phyloP scores from a whole-genome alignment of 1,140 invertebrate species.

The Papilio polyxenes region DNA sequence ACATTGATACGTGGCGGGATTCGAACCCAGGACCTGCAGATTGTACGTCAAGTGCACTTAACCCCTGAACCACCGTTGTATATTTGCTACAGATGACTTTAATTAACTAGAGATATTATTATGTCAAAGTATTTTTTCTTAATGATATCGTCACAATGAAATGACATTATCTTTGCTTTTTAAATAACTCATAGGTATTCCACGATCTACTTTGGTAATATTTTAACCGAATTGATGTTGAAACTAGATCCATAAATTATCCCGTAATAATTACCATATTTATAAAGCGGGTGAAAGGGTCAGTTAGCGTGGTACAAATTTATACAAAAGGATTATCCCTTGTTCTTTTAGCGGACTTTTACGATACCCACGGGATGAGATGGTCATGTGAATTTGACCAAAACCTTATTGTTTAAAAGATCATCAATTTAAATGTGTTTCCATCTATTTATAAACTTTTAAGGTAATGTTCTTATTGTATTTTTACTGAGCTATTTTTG shows the following conservation, averaged over 20 bases:
- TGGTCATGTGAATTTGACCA: slow-evolving; percentile 2
- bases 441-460: neutral
- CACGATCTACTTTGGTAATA: neutral
- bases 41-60: too few species aligned
- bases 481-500: neutral
- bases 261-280: slow-evolving; percentile 10
- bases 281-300: slow-evolving; percentile 2
- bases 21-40: too few species aligned
- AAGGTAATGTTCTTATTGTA: neutral
- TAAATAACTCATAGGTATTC: neutral
- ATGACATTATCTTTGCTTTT: neutral
- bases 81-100: too few species aligned
- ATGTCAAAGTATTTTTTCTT: too few species aligned
- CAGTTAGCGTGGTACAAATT: slow-evolving; percentile 10
- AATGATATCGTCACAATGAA: neutral
- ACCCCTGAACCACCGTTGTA: too few species aligned
- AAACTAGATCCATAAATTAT: slow-evolving; percentile 22
- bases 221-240: neutral
- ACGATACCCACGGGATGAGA: slow-evolving; percentile 16
- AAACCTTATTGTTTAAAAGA: neutral
- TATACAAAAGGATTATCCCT: slow-evolving; percentile 24
- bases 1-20: too few species aligned
- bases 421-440: neutral
- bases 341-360: neutral
- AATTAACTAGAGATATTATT: too few species aligned